These are phyloP conservation scores for Heteromyza rotundicornis DNA, from an alignment of 2,888 invertebrate species.

Conservation along the genomic window DNA sequence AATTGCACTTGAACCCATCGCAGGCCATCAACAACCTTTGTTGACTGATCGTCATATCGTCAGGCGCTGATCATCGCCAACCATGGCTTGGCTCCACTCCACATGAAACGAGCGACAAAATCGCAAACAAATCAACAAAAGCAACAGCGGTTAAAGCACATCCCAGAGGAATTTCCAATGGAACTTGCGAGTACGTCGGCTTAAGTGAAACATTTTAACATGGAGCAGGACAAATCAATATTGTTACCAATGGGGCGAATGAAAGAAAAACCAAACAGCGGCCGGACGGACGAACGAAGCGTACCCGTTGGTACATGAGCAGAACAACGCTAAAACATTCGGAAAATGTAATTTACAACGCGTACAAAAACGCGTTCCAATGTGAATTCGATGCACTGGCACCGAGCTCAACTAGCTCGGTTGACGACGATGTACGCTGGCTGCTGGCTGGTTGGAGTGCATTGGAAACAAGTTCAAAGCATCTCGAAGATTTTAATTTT, in stretches of 20 bases:
- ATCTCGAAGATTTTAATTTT: conserved; percentile 43
- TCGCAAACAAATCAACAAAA: conserved; percentile 3
- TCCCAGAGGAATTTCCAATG: conserved; percentile 46
- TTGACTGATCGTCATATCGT: neutral
- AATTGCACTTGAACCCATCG: conserved; percentile 11
- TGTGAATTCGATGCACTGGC: conserved; percentile 12
- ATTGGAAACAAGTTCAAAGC: conserved; percentile 29
- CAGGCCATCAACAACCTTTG: no score
- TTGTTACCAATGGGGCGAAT: conserved; percentile 17
- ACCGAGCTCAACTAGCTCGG: conserved; percentile 7
- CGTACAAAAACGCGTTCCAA: conserved; percentile 36
- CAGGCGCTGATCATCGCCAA: no score
- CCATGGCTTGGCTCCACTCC: no score
- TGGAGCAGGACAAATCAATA: conserved; percentile 40
- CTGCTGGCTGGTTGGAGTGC: no score
- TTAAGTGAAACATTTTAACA: conserved; percentile 18
- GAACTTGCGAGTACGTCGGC: neutral
- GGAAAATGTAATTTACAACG: conserved; percentile 58
- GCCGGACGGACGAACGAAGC: neutral
- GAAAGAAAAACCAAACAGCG: conserved; percentile 32
- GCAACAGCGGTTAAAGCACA: conserved; percentile 25
- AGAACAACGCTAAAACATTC: conserved; percentile 54
- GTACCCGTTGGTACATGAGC: conserved; percentile 27
- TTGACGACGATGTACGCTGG: no score
- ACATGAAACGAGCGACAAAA: conserved; percentile 18